phyloP scores from a whole-genome alignment of 30 jellyfish, hydroid and myxozoan genomes.

The Hydra vulgaris region DNA sequence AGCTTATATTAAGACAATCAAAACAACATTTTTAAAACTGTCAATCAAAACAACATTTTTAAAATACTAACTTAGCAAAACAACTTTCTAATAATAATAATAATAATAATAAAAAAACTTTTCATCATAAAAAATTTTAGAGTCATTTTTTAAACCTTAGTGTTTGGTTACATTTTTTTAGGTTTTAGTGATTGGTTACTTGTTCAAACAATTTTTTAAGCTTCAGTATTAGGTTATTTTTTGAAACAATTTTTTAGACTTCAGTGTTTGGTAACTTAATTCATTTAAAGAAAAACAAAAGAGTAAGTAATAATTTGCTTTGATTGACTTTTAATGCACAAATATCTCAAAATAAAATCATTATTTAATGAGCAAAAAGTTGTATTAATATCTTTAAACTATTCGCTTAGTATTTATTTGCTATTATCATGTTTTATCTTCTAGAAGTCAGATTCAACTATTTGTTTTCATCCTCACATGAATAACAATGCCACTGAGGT shows the following conservation, averaged over 20 bases:
- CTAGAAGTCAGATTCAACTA: neutral
- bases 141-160: no score
- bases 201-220: neutral
- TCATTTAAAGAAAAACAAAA: neutral
- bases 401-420: no score
- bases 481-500: neutral
- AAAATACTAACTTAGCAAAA: no score
- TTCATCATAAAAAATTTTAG: no score
- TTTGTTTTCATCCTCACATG: neutral
- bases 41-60: no score
- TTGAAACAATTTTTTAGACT: neutral
- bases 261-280: neutral
- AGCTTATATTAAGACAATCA: no score
- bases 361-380: no score
- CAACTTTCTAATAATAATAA: no score
- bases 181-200: neutral
- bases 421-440: neutral
- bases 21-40: no score
- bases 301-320: neutral
- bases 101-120: no score
- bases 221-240: neutral
- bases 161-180: neutral
- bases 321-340: neutral
- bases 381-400: no score
- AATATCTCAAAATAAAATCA: neutral